phyloP scores from a whole-genome alignment of 2,888 invertebrate species.

The Hypena proboscidalis region DNA sequence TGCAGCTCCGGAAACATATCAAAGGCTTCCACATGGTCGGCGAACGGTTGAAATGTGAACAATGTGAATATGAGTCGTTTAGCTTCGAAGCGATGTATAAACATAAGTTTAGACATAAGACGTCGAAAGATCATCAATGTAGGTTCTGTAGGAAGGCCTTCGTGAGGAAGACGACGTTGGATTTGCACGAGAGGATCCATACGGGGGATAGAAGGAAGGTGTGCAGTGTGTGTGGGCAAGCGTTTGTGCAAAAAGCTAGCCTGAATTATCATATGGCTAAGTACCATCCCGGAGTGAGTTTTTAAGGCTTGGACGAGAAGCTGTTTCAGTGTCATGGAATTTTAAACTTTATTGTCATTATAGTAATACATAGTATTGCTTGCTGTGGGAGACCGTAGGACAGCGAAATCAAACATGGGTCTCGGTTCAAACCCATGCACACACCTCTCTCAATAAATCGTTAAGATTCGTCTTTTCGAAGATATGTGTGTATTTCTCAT shows the following conservation, averaged over 20 bases:
- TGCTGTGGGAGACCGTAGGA: too few species aligned
- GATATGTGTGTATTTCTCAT: too few species aligned
- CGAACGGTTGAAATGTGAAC: conserved; percentile 60
- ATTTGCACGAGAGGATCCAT: conserved; percentile 70
- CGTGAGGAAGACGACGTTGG: conserved; percentile 61
- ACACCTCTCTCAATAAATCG: too few species aligned
- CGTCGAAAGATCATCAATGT: conserved; percentile 72
- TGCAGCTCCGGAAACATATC: conserved; percentile 61
- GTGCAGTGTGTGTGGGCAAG: conserved; percentile 67
- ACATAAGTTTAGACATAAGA: conserved; percentile 73
- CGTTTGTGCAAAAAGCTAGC: conserved; percentile 78
- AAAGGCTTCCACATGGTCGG: conserved; percentile 74
- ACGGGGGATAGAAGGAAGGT: conserved; percentile 71
- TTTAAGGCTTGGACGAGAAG: conserved; percentile 32
- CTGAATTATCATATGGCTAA: conserved; percentile 77
- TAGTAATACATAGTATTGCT: too few species aligned
- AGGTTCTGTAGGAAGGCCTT: conserved; percentile 75
- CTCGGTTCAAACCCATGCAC: too few species aligned
- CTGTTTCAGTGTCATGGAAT: not conserved
- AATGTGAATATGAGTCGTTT: conserved; percentile 69
- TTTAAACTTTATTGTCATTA: not conserved
- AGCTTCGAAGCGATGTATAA: conserved; percentile 62
- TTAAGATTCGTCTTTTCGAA: too few species aligned
- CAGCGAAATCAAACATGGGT: too few species aligned
- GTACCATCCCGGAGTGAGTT: conserved; percentile 73